phyloP scores from a whole-genome alignment of 2,888 invertebrate genomes.

The Sicus ferrugineus region DNA sequence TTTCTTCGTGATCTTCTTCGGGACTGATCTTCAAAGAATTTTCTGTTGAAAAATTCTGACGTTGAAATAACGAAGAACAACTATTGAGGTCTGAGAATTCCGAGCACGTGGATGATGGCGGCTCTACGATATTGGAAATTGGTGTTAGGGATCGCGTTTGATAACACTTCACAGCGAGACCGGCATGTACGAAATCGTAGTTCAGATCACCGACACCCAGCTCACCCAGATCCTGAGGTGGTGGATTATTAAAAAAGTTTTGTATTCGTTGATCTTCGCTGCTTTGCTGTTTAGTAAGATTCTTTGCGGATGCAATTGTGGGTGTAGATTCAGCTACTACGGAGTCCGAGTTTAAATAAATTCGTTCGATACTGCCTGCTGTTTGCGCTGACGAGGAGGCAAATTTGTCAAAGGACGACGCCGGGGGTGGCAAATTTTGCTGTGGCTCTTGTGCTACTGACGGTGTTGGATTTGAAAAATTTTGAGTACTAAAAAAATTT shows the following conservation, averaged over 20 bases:
- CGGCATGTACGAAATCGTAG: slow-evolving; percentile 61
- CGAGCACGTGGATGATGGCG: slow-evolving; percentile 63
- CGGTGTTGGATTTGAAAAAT: slow-evolving; percentile 14
- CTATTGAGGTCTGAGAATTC: slow-evolving; percentile 58
- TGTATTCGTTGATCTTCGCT: slow-evolving; percentile 61
- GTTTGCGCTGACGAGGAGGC: slow-evolving; percentile 20
- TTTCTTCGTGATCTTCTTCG: slow-evolving; percentile 33
- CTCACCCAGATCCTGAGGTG: slow-evolving; percentile 57
- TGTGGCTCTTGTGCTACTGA: slow-evolving; percentile 26
- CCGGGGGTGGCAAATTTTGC: slow-evolving; percentile 43
- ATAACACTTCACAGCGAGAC: slow-evolving; percentile 49
- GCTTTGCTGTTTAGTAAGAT: slow-evolving; percentile 35
- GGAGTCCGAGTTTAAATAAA: not conserved
- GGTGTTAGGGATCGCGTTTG: slow-evolving; percentile 58
- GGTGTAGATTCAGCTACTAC: slow-evolving; percentile 12
- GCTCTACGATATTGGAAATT: slow-evolving; percentile 60
- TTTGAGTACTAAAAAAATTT: slow-evolving; percentile 46
- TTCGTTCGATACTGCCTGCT: not conserved
- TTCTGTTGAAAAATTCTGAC: slow-evolving; percentile 39
- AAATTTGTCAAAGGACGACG: slow-evolving; percentile 53
- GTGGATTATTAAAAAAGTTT: slow-evolving; percentile 64
- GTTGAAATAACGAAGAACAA: slow-evolving; percentile 37
- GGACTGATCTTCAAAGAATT: slow-evolving; percentile 41
- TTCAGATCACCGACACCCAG: slow-evolving; percentile 58
- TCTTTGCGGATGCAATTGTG: slow-evolving; percentile 31